These are phyloP conservation scores for Suncus etruscus DNA, from an alignment of 2,113 vertebrate species.

Conservation along the genomic window DNA sequence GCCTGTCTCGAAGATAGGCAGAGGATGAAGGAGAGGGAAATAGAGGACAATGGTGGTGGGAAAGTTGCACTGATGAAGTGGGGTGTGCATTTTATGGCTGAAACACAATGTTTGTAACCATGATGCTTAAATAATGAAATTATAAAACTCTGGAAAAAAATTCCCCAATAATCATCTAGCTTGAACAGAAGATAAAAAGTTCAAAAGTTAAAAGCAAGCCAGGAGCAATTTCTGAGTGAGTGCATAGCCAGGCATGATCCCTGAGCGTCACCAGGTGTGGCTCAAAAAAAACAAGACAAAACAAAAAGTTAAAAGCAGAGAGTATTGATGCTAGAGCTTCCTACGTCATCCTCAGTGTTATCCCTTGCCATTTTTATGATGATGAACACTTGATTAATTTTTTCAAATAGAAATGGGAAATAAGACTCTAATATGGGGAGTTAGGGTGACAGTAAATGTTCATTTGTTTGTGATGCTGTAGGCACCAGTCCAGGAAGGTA, in stretches of 20 bases:
- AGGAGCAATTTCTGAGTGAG: no score
- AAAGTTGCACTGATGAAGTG: no score
- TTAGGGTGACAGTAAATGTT: not conserved
- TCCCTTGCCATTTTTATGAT: not conserved
- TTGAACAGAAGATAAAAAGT: slow-evolving; percentile 4
- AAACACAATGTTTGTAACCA: no score
- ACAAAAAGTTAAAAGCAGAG: not conserved
- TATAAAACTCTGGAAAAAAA: not conserved
- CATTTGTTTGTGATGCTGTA: not conserved
- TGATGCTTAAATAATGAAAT: no score
- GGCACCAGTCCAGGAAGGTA: not conserved
- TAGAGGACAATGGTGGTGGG: no score
- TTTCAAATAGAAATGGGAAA: not conserved
- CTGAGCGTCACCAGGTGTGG: no score
- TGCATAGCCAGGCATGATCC: no score
- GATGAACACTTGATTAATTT: not conserved
- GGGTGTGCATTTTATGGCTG: no score
- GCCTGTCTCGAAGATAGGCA: no score
- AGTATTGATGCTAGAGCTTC: not conserved
- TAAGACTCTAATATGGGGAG: not conserved
- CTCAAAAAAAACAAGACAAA: no score
- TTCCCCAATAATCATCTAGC: not conserved
- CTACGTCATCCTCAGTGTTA: not conserved
- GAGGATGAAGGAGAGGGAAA: no score
- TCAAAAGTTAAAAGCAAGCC: no score